A percentile compares a stretch with the other conserved stretches of the same genome.
phyloP scores from a whole-genome alignment of 1,140 invertebrate genomes.

The Meloidogyne chitwoodi region DNA sequence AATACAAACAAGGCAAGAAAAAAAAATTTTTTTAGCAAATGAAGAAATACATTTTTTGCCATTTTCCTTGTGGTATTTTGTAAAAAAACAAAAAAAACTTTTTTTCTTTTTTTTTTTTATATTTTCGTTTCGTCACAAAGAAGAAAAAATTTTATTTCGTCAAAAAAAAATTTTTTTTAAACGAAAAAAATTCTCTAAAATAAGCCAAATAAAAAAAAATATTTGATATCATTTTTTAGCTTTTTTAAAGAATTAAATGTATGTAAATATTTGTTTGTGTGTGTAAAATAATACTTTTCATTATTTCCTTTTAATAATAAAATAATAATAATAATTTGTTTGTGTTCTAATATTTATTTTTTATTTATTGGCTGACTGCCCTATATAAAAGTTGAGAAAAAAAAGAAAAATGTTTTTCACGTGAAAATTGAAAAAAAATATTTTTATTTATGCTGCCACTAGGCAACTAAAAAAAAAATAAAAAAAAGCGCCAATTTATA shows the following conservation, averaged over 20 bases:
- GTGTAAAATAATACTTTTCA: neutral
- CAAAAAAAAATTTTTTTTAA: too few relatives aligned
- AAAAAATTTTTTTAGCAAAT: neutral
- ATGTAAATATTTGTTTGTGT: too few relatives aligned
- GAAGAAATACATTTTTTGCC: neutral
- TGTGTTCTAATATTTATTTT: neutral
- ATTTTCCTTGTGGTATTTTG: too few relatives aligned
- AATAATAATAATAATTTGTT: neutral
- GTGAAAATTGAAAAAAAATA: neutral
- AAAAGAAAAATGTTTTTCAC: neutral
- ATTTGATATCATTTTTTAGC: too few relatives aligned
- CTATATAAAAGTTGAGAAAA: neutral
- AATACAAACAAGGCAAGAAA: neutral
- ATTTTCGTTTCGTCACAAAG: too few relatives aligned
- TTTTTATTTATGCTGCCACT: neutral
- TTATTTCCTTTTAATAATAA: too few relatives aligned
- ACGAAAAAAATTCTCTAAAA: too few relatives aligned
- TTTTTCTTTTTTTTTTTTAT: too few relatives aligned
- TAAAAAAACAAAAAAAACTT: too few relatives aligned
- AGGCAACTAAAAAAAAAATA: neutral
- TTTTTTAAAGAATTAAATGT: too few relatives aligned
- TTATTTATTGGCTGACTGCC: neutral
- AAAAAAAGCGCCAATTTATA: neutral
- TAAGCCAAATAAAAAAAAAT: too few relatives aligned
- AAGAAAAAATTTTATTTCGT: too few relatives aligned